phyloP scores from a whole-genome alignment of 2,797 vertebrate species.

The Orientallactaga sibirica region DNA sequence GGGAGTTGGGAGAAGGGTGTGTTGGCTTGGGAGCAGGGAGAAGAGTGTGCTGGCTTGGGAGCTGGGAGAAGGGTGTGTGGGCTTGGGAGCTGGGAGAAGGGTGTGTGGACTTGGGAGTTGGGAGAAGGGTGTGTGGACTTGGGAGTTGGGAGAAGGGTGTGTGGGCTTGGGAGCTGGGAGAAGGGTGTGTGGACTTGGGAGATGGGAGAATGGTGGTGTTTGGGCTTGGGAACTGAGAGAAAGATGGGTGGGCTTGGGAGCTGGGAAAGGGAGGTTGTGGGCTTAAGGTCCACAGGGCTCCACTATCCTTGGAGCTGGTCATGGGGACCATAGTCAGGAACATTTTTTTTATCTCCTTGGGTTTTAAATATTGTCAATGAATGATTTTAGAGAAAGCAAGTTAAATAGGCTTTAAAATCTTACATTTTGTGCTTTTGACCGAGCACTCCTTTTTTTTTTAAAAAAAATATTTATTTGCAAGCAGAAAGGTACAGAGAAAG shows the following conservation, averaged over 20 bases:
- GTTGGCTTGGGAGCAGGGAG: not conserved
- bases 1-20: not conserved
- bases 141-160: not conserved
- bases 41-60: too few relatives aligned
- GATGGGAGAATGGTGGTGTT: not conserved
- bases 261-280: not conserved
- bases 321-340: not conserved
- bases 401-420: constrained; percentile 10
- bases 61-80: not conserved
- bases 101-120: not conserved
- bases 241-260: not conserved
- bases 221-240: not conserved
- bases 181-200: not conserved
- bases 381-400: constrained; percentile 21
- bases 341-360: not conserved
- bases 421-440: constrained; percentile 41
- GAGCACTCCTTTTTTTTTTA: not conserved
- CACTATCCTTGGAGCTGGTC: not conserved
- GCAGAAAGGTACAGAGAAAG: too few relatives aligned
- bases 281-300: not conserved
- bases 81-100: too few relatives aligned
- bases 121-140: not conserved
- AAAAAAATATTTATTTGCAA: too few relatives aligned
- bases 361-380: constrained; percentile 27
- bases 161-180: too few relatives aligned